Evolutionary conservation across 2,113 vertebrate genomes (phyloP).

Genomic region (Sceloporus undulatus): DNA sequence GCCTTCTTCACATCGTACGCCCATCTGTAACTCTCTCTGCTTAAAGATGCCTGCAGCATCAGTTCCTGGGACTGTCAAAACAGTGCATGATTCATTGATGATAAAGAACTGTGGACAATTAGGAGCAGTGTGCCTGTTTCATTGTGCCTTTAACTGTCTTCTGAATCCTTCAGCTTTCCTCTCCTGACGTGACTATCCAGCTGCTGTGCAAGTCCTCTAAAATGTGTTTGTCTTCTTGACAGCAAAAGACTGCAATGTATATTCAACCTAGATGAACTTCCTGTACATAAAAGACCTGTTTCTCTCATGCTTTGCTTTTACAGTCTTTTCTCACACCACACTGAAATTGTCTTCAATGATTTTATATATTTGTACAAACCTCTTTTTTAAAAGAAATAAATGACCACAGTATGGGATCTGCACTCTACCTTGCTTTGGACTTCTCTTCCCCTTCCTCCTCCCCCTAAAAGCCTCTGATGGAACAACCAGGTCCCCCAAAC

Average conservation of each 20-base stretch:
- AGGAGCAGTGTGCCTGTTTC: neutral
- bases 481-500: neutral
- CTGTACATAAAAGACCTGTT: neutral
- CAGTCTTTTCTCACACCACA: neutral
- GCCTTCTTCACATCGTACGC: too few species aligned
- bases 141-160: too few species aligned
- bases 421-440: neutral
- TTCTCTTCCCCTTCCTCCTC: neutral
- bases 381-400: slow-evolving; percentile 13
- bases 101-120: accelerated
- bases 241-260: neutral
- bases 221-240: neutral
- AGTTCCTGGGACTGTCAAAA: neutral
- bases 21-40: neutral
- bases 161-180: neutral
- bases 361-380: neutral
- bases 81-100: accelerated
- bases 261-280: neutral
- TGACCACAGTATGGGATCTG: too few species aligned
- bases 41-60: accelerated
- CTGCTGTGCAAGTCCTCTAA: too few species aligned
- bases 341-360: neutral
- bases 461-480: too few species aligned
- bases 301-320: neutral
- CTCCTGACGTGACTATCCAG: neutral